A percentile compares a stretch with the other conserved stretches of the same genome.
phyloP scores from a whole-genome alignment of 2,113 vertebrate genomes.

The Solea solea region DNA sequence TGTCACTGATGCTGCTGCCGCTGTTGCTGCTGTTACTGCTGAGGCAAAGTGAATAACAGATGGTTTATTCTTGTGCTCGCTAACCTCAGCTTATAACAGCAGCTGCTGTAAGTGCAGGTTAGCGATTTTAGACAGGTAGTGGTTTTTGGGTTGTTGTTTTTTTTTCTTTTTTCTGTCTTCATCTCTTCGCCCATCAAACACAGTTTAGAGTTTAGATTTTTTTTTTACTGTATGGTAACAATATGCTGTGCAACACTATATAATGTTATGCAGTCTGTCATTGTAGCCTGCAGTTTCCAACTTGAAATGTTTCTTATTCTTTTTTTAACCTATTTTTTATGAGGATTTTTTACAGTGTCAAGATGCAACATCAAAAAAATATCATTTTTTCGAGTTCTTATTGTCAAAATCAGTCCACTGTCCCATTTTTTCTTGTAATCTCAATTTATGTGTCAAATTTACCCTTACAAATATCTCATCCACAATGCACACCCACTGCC shows the following conservation, averaged over 20 bases:
- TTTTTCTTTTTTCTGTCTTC: conserved; percentile 8
- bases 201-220: neutral
- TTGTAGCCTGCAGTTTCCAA: neutral
- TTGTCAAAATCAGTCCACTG: no score
- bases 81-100: conserved; percentile 30
- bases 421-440: no score
- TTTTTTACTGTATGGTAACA: neutral
- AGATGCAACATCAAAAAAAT: no score
- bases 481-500: no score
- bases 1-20: no score
- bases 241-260: neutral
- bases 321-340: no score
- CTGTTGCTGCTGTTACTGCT: conserved; percentile 2
- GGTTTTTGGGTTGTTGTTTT: neutral
- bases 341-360: no score
- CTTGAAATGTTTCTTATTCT: no score
- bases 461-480: no score
- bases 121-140: conserved; percentile 9
- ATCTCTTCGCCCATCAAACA: conserved; percentile 20
- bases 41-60: conserved; percentile 15
- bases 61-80: conserved; percentile 23
- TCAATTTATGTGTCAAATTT: no score
- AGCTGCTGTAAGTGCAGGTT: conserved; percentile 21
- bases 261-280: neutral
- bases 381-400: no score